A percentile compares a stretch with the other conserved stretches of the same genome.
phyloP scores from a whole-genome alignment of 2,888 invertebrate species.

The Eupelmus urozonus region DNA sequence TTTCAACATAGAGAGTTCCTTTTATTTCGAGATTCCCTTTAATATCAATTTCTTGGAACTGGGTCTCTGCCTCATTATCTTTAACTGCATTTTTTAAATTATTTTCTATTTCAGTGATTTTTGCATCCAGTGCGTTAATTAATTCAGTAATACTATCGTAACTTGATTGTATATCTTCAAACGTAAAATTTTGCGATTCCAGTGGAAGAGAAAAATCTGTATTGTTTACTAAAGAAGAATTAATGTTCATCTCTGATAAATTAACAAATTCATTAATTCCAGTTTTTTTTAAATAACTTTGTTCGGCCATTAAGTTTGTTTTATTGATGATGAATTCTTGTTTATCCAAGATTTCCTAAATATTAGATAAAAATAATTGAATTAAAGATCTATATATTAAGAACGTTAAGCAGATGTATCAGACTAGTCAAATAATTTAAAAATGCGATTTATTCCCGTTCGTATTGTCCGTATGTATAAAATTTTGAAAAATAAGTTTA shows the following conservation, averaged over 20 bases:
- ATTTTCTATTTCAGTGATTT: constrained; percentile 19
- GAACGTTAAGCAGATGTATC: not conserved
- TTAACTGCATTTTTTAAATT: not conserved
- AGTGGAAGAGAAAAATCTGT: constrained; percentile 21
- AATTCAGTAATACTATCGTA: constrained; percentile 62
- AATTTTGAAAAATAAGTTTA: not conserved
- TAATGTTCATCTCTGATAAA: constrained; percentile 53
- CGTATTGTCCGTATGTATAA: too few species aligned
- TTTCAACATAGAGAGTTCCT: constrained; percentile 67
- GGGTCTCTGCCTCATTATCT: not conserved
- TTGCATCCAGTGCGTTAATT: constrained; percentile 62
- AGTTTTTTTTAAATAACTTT: not conserved
- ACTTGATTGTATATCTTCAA: constrained; percentile 62
- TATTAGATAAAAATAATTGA: not conserved
- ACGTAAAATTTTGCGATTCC: constrained; percentile 14
- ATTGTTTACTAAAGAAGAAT: constrained; percentile 55
- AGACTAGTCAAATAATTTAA: not conserved
- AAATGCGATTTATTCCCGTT: too few species aligned
- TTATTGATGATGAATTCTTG: constrained; percentile 67
- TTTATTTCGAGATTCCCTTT: constrained; percentile 71
- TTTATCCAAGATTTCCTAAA: constrained; percentile 53
- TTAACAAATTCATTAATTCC: not conserved
- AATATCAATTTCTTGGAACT: constrained; percentile 64
- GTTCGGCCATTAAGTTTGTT: constrained; percentile 52
- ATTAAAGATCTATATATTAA: not conserved